Percentiles rank a stretch among this genome's conserved stretches.
phyloP scores from a whole-genome alignment of 2,888 invertebrate genomes.

The Drosophila peninsularis region DNA sequence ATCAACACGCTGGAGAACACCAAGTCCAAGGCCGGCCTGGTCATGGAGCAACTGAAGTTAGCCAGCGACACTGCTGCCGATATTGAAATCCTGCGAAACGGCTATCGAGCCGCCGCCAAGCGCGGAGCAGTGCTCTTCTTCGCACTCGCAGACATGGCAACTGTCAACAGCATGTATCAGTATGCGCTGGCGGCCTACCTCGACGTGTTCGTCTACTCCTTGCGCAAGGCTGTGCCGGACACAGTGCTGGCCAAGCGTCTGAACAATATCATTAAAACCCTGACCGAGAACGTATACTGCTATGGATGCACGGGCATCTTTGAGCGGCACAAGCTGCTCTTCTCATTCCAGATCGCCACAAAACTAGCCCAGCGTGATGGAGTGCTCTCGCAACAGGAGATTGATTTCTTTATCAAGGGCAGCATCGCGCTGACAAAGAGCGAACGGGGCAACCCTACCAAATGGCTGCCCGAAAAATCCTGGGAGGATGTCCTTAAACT shows the following conservation, averaged over 20 bases:
- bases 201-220: conserved; percentile 92
- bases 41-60: conserved; percentile 91
- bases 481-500: conserved; percentile 94
- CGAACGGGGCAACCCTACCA: conserved; percentile 87
- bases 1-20: conserved; percentile 94
- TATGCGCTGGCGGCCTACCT: conserved; percentile 94
- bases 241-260: conserved; percentile 90
- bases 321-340: conserved; percentile 95
- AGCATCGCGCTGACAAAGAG: conserved; percentile 92
- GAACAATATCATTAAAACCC: conserved; percentile 91
- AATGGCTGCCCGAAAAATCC: conserved; percentile 90
- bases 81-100: conserved; percentile 93
- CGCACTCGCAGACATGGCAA: conserved; percentile 94
- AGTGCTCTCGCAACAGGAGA: conserved; percentile 88
- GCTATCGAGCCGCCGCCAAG: conserved; percentile 93
- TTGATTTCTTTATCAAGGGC: conserved; percentile 97
- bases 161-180: conserved; percentile 96
- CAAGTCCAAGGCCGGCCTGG: conserved; percentile 93
- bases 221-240: conserved; percentile 93
- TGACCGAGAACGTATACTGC: conserved; percentile 95
- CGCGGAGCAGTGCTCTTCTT: conserved; percentile 96
- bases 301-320: conserved; percentile 97
- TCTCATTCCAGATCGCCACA: conserved; percentile 95
- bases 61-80: conserved; percentile 91
- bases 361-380: conserved; percentile 91